Evolutionary conservation across 2,888 invertebrate species (phyloP).

Genomic region (Phengaris alcon): DNA sequence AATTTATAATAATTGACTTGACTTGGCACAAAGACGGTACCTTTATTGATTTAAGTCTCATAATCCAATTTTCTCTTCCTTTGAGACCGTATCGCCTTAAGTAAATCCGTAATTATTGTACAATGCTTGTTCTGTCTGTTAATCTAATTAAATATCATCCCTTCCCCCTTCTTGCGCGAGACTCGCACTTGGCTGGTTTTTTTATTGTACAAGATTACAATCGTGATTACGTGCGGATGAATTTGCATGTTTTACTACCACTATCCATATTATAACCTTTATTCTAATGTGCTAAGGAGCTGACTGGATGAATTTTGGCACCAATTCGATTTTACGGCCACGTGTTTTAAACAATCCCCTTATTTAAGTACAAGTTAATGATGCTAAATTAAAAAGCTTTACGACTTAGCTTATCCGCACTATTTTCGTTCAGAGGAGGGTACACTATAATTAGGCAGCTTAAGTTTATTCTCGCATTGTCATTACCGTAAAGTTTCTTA

Average conservation of each 20-base stretch:
- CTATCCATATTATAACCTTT: no score
- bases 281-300: no score
- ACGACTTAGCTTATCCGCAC: slow-evolving; percentile 1
- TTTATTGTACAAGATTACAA: no score
- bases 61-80: slow-evolving; percentile 23
- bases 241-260: no score
- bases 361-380: slow-evolving; percentile 7
- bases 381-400: slow-evolving; percentile 8
- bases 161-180: no score
- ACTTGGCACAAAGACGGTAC: slow-evolving; percentile 24
- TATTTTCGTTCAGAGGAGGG: slow-evolving; percentile 18
- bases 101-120: slow-evolving; percentile 24
- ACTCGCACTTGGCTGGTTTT: no score
- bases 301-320: neutral
- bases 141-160: no score
- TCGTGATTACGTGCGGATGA: no score
- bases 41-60: slow-evolving; percentile 26
- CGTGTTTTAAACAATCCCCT: neutral
- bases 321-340: neutral
- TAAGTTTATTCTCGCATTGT: slow-evolving; percentile 2
- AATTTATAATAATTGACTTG: slow-evolving; percentile 10
- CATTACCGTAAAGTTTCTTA: slow-evolving; percentile 8
- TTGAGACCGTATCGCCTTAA: slow-evolving; percentile 24
- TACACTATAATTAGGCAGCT: slow-evolving; percentile 10
- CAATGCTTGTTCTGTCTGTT: neutral